phyloP scores from a whole-genome alignment of 2,888 invertebrate genomes.

The Phengaris arion region DNA sequence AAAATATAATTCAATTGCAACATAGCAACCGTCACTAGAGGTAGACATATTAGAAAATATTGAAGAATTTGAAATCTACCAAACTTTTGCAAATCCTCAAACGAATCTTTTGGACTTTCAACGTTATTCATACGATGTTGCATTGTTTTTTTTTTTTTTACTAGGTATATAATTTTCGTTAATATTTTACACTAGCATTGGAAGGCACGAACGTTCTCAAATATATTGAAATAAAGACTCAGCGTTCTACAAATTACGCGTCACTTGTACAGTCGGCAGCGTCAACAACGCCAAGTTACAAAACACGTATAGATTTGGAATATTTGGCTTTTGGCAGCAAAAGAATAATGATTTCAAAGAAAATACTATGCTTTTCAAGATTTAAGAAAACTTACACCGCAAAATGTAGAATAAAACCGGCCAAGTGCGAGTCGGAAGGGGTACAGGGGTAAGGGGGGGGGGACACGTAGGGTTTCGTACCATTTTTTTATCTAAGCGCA shows the following conservation, averaged over 20 bases:
- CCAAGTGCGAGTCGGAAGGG: too few species aligned
- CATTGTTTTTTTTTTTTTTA: neutral
- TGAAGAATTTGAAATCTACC: conserved; percentile 58
- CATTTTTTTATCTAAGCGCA: too few species aligned
- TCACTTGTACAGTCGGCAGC: neutral
- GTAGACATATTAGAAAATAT: conserved; percentile 57
- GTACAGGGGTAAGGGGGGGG: too few species aligned
- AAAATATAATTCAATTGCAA: conserved; percentile 65
- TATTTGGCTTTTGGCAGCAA: too few species aligned
- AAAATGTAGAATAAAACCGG: too few species aligned
- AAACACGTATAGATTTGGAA: neutral
- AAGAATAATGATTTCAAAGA: too few species aligned
- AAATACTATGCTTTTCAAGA: too few species aligned
- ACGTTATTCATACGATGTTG: neutral
- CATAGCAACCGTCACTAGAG: conserved; percentile 59
- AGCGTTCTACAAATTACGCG: neutral
- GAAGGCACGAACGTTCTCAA: neutral
- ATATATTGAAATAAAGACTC: conserved; percentile 7
- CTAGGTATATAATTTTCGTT: neutral
- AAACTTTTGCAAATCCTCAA: conserved; percentile 41
- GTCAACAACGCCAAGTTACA: neutral
- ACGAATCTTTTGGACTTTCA: neutral
- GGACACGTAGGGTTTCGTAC: too few species aligned
- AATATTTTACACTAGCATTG: neutral
- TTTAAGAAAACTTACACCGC: too few species aligned